Conservation (phyloP, 2,113 vertebrate genomes). For the Ailurus styani region DNA sequence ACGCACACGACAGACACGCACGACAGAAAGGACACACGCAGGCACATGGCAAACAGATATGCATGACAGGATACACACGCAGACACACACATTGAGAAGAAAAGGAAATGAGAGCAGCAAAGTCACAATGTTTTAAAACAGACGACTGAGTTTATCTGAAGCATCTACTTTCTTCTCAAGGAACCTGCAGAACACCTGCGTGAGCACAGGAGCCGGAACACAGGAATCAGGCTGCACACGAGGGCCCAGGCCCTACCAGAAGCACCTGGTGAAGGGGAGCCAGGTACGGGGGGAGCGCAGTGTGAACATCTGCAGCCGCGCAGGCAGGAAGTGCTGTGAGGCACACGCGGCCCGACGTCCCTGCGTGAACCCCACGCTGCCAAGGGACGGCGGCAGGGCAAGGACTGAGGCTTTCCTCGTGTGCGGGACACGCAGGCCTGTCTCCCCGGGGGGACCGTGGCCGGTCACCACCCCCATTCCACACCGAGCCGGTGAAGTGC, state of each 20-base stretch:
- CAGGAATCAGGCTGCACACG: neutral
- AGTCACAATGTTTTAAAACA: neutral
- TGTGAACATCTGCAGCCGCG: neutral
- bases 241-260: no score
- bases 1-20: neutral
- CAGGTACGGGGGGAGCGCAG: neutral
- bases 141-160: neutral
- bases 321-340: neutral
- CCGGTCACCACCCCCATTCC: rapidly evolving
- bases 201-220: neutral
- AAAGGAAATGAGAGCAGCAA: neutral
- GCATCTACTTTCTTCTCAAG: neutral
- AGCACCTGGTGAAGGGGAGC: neutral
- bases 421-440: neutral
- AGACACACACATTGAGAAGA: neutral
- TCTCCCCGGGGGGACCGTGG: neutral
- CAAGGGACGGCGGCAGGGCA: neutral
- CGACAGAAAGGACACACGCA: no score
- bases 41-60: neutral
- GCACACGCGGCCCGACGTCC: neutral
- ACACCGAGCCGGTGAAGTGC: rapidly evolving
- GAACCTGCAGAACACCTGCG: neutral
- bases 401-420: neutral
- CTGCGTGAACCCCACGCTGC: rapidly evolving
- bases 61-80: no score